phyloP scores from a whole-genome alignment of 1,140 invertebrate genomes.

The Drosophila orosa region DNA sequence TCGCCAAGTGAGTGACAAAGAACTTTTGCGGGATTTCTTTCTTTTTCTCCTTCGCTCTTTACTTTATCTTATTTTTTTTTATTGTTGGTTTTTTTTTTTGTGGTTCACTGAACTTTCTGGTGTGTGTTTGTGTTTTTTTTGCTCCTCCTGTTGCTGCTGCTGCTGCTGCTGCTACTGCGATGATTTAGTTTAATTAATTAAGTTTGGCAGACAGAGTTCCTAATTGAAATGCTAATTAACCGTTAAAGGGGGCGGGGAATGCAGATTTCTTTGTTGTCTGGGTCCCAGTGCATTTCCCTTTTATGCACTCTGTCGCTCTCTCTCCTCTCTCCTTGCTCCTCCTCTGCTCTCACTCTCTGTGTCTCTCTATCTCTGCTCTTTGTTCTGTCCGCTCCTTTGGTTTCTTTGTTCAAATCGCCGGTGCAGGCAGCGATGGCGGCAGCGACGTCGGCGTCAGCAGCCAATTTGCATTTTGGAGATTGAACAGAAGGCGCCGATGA shows the following conservation, averaged over 20 bases:
- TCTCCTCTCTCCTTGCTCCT: conserved; percentile 14
- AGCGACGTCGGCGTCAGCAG: conserved; percentile 41
- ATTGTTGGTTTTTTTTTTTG: conserved; percentile 25
- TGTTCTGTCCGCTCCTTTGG: conserved; percentile 54
- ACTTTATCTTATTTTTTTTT: conserved; percentile 12
- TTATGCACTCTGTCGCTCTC: conserved; percentile 23
- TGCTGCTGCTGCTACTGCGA: conserved; percentile 1
- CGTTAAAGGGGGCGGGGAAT: not conserved
- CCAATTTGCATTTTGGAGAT: conserved; percentile 36
- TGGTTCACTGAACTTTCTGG: conserved; percentile 48
- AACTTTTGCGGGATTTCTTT: conserved; percentile 18
- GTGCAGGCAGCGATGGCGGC: conserved; percentile 44
- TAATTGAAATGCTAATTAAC: conserved; percentile 56
- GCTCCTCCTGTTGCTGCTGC: conserved; percentile 4
- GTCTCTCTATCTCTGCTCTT: conserved; percentile 7
- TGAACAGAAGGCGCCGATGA: conserved; percentile 27
- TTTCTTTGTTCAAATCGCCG: conserved; percentile 61
- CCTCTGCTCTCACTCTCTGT: conserved; percentile 10
- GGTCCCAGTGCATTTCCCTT: conserved; percentile 66
- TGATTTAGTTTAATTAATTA: conserved; percentile 30
- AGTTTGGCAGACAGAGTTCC: conserved; percentile 28
- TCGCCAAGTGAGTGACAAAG: conserved; percentile 35
- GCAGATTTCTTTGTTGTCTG: conserved; percentile 69
- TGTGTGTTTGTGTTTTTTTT: conserved; percentile 16
- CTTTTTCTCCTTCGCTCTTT: conserved; percentile 28